Percentiles rank a stretch among this genome's conserved stretches.
phyloP scores from a whole-genome alignment of 2,888 invertebrate species.

The Andrena fulva region DNA sequence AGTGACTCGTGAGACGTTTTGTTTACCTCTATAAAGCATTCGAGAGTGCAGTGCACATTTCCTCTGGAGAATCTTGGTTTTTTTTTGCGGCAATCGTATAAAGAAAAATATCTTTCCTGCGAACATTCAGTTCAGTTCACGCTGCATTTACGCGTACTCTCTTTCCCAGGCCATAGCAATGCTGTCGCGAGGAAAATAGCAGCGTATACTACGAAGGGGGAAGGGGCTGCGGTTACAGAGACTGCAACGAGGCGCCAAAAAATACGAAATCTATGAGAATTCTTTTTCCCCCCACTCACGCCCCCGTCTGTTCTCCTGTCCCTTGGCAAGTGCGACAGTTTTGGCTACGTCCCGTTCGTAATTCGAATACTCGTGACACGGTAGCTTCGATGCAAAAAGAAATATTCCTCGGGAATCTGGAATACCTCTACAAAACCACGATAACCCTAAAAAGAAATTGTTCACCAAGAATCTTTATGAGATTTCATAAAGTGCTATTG shows the following conservation, averaged over 20 bases:
- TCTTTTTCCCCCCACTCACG: slow-evolving; percentile 31
- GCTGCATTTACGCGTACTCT: slow-evolving; percentile 45
- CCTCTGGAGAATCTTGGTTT: not conserved
- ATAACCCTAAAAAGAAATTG: not conserved
- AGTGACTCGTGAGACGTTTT: not conserved
- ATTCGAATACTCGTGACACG: slow-evolving; percentile 34
- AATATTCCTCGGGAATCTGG: slow-evolving; percentile 1
- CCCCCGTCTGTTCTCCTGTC: slow-evolving; percentile 20
- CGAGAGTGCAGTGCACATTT: not conserved
- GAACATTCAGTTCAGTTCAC: slow-evolving; percentile 46
- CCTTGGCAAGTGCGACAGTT: slow-evolving; percentile 23
- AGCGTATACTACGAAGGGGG: slow-evolving; percentile 8
- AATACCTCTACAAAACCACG: not conserved
- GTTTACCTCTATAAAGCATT: not conserved
- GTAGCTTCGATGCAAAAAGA: slow-evolving; percentile 10
- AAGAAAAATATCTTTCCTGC: slow-evolving; percentile 38
- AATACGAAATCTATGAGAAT: slow-evolving; percentile 46
- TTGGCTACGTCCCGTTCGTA: slow-evolving; percentile 17
- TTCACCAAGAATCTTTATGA: not conserved
- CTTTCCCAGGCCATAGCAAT: slow-evolving; percentile 19
- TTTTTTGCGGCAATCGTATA: slow-evolving; percentile 23
- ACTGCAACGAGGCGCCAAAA: slow-evolving; percentile 12
- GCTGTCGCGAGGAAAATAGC: slow-evolving; percentile 39
- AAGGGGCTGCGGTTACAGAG: slow-evolving; percentile 17
- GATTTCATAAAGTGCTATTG: not conserved